phyloP scores from a whole-genome alignment of 2,113 vertebrate genomes.

The Cyanoramphus novaezelandiae region DNA sequence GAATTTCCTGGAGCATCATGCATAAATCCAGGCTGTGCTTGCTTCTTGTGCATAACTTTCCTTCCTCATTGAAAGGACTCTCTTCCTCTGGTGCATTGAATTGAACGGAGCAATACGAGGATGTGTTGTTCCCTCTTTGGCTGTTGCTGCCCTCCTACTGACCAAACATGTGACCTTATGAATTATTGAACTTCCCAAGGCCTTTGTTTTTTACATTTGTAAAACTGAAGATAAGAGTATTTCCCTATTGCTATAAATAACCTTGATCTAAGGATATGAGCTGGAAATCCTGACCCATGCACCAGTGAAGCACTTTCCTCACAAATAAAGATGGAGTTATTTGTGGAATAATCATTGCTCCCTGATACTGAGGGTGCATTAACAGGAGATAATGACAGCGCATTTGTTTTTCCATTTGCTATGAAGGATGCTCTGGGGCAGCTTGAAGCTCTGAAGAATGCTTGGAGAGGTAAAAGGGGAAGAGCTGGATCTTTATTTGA shows the following conservation, averaged over 20 bases:
- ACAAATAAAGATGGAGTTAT: neutral
- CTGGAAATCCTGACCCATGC: neutral
- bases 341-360: neutral
- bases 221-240: neutral
- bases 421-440: neutral
- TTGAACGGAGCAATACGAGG: neutral
- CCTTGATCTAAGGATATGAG: neutral
- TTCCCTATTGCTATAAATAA: neutral
- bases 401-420: neutral
- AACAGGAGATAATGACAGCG: neutral
- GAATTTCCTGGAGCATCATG: neutral
- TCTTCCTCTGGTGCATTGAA: neutral
- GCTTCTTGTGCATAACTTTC: neutral
- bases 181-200: neutral
- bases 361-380: neutral
- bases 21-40: neutral
- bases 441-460: neutral
- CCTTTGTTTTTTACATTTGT: neutral
- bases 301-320: neutral
- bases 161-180: neutral
- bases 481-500: neutral
- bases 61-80: neutral
- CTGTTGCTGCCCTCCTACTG: neutral
- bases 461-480: neutral
- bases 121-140: neutral